Evolutionary conservation across 1,140 invertebrate genomes (phyloP), one percentile per base, ranked within the genome.

Genomic region (Sesamia nonagrioides): DNA sequence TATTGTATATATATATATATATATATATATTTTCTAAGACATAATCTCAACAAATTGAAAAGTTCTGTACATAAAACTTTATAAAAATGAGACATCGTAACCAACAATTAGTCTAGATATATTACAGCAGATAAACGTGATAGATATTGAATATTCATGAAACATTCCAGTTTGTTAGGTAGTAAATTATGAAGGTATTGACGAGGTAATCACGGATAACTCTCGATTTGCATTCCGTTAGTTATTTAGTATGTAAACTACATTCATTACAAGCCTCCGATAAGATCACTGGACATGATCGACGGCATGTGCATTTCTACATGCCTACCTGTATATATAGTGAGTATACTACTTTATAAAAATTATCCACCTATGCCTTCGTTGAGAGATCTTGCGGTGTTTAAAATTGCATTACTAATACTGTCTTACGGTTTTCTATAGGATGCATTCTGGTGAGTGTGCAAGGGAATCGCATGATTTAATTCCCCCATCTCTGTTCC

Each of bases 281-380:
- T 76, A 83, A 63, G 72, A 78, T 83, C 78, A 75, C 76, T 35
- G 52, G 61, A 21, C 37, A 74, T 69, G 50, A 52, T 69, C 75
- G 77, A 63, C 50, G 73, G 73, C 75, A 78, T 80, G 79, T 81
- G 77, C 79, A 76, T 71, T 58, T 75, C 79, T 83, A 83, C 74
- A 80, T 58, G 73, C 82, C 79, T 81, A 77, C 48, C 61, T 68
- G 60, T 66, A 77, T 77, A 60, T 75, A 75, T 37, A 50, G 61
- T 77, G 61, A 66, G 48, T 68, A 77, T 77, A 66, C 58, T 75
- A 73, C 54, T 73, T 33, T 75, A 50, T 37, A 75, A 48, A 75
- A 63, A 63, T 0, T 61, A 1, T 21, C 17, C 17, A 17, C 56
- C 72, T 61, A 61, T 48, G 72, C 72, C 72, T 74, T 74, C 54